These are phyloP conservation scores for Copsychus sechellarum DNA, from an alignment of 2,113 vertebrate species.

Conservation along the genomic window DNA sequence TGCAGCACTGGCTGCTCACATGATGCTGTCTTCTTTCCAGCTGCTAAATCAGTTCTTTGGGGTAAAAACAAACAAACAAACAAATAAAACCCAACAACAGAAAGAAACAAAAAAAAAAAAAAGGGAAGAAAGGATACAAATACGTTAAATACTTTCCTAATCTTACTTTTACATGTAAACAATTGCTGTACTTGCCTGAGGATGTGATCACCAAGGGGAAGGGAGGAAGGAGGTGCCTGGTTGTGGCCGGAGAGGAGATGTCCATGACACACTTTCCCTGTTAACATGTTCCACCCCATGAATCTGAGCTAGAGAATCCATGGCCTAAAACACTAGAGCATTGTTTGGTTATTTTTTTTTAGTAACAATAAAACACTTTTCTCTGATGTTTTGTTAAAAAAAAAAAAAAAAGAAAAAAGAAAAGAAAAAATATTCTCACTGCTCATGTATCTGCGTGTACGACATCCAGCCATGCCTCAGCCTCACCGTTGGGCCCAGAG, in stretches of 20 bases:
- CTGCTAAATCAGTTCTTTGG: conserved; percentile 20
- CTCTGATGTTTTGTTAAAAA: conserved; percentile 51
- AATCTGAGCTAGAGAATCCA: conserved; percentile 8
- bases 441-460: neutral
- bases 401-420: neutral
- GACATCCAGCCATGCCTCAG: neutral
- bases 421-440: neutral
- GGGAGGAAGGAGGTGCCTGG: conserved; percentile 17
- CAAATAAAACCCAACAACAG: neutral
- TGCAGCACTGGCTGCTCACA: neutral
- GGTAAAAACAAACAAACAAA: too few relatives aligned
- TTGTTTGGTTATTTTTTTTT: conserved; percentile 23
- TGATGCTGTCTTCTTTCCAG: conserved; percentile 28
- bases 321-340: conserved; percentile 48
- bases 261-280: neutral
- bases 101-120: neutral
- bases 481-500: rapidly evolving
- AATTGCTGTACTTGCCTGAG: conserved; percentile 37
- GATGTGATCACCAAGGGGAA: conserved; percentile 24
- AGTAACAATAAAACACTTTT: conserved; percentile 63
- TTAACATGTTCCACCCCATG: neutral
- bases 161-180: conserved; percentile 48
- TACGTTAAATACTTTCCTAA: conserved; percentile 24
- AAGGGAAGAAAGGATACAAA: neutral
- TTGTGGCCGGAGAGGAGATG: conserved; percentile 8